A percentile compares a stretch with the other conserved stretches of the same genome.
These are phyloP conservation scores for Pemphigus obesinymphae DNA, from an alignment of 1,140 invertebrate genomes.

Conservation along the genomic window DNA sequence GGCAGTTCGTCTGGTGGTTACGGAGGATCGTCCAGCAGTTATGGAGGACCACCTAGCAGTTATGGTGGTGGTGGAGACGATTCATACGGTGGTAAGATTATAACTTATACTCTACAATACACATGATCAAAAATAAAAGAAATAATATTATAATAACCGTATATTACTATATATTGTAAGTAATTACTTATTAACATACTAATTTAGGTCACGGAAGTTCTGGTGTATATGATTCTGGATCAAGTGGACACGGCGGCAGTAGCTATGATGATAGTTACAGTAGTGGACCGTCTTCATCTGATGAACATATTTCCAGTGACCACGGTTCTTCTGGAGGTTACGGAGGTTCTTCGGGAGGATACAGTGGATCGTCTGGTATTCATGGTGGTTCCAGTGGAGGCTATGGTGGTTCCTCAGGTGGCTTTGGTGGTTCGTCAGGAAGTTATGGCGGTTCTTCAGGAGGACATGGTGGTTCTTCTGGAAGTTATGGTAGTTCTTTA, in stretches of 20 bases:
- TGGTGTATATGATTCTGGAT: constrained; percentile 39
- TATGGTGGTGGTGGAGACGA: constrained; percentile 45
- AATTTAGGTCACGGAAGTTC: constrained; percentile 40
- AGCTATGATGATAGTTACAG: constrained; percentile 38
- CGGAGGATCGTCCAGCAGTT: neutral
- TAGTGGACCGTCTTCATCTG: constrained; percentile 8
- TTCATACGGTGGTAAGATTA: constrained; percentile 25
- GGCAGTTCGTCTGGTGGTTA: constrained; percentile 45
- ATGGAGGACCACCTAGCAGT: constrained; percentile 36
- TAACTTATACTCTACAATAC: neutral
- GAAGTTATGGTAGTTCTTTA: neutral
- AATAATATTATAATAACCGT: too few relatives aligned
- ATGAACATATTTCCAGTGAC: neutral
- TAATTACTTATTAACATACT: neutral
- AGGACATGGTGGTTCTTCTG: neutral
- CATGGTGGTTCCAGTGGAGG: too few relatives aligned
- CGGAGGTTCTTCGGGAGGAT: neutral
- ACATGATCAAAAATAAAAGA: neutral
- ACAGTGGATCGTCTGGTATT: neutral
- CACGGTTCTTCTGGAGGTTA: neutral
- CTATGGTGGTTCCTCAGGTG: constrained; percentile 28
- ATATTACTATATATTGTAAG: neutral
- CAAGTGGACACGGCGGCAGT: constrained; percentile 42
- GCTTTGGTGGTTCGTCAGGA: constrained; percentile 42
- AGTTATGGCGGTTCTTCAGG: constrained; percentile 20